Evolutionary conservation across 1,140 invertebrate species (phyloP), one percentile per base, ranked within the genome.

Genomic region (Pogonognathellus flavescens): DNA sequence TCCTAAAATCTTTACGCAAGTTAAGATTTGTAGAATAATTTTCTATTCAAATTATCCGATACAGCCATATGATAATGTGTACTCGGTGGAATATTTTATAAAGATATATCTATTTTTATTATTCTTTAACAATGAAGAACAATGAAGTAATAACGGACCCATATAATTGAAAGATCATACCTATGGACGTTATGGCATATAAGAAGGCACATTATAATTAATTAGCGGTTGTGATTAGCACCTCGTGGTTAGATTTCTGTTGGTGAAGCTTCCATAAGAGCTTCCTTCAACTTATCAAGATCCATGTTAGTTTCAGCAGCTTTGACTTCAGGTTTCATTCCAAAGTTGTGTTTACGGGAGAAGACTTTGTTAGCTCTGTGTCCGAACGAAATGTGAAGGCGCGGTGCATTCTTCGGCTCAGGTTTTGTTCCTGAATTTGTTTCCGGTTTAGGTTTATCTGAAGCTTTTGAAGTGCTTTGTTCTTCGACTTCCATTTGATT

Each of bases 311-410:
- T 2, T 13, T 14, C 22, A 31, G 62, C 25, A 25, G 22, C 62
- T 25, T 22, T 25, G 22, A 4, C 11, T 8, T 66, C 62, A 1
- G 62, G 62, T 31, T 66, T 66, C 62, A 66, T 66, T 9, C 62
- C 62, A 14, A 66, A 66, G 14, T 22, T 66, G 20, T 66, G 62
- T 66, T 66, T 66, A 25, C 62, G 9, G 11, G 62, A 66, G 25
- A 66, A 66, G 13, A 66, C 62, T 66, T 66, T 66, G 1, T 20
- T 66, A 13, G 62, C 10, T 14, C 25, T 66, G 20, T 66, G 62
- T 11, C 62, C 62, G 25, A 66, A 66, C 1, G 62, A 66, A 66
- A 66, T 66, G 20, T 66, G 62, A 20, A 66, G 22, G 25, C 25
- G 22, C 10, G 62, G 62, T 14, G 22, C 25, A 13, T 22, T 25